Conservation (phyloP, 2,888 invertebrate genomes). For the Onthophagus sagittarius region DNA sequence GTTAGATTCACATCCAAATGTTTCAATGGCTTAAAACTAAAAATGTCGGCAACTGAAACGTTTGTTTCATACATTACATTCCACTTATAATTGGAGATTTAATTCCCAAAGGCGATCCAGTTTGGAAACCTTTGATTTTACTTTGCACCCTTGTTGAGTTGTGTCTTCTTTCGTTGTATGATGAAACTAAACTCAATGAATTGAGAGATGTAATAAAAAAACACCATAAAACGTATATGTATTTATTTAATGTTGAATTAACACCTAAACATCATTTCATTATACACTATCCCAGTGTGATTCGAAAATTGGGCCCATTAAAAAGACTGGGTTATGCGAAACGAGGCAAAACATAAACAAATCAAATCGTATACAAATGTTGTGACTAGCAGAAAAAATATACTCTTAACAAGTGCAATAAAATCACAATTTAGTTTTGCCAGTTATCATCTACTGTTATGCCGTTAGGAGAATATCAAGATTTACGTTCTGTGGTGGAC, state of each 20-base stretch:
- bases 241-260: slow-evolving; percentile 18
- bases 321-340: slow-evolving; percentile 21
- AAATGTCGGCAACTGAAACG: no score
- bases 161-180: neutral
- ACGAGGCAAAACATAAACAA: slow-evolving; percentile 20
- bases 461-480: no score
- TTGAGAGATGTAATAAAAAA: neutral
- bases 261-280: slow-evolving; percentile 22
- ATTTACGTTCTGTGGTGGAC: no score
- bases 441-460: neutral
- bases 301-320: slow-evolving; percentile 22
- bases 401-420: slow-evolving; percentile 1
- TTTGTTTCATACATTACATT: no score
- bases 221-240: slow-evolving; percentile 1
- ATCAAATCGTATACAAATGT: neutral
- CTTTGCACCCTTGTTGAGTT: neutral
- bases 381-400: slow-evolving; percentile 1
- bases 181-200: neutral
- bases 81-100: no score
- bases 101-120: neutral
- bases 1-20: no score
- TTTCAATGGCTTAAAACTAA: no score
- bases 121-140: neutral
- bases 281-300: slow-evolving; percentile 9
- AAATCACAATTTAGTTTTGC: neutral